Evolutionary conservation across 2,888 invertebrate genomes (phyloP).

Genomic region (Polydrusus pterygomalis): DNA sequence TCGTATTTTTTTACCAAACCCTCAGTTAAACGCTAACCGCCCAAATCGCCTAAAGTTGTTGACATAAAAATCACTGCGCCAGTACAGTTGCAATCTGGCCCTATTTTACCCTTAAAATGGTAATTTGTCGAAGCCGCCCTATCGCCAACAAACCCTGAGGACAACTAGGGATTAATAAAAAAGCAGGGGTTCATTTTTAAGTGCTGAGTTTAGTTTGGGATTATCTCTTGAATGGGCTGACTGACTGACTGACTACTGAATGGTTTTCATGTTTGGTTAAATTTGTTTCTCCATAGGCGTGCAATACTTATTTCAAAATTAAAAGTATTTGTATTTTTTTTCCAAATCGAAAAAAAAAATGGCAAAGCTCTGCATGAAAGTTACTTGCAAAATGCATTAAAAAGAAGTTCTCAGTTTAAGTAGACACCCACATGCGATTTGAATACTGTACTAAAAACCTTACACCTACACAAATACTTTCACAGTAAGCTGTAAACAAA

Average conservation of each 20-base stretch:
- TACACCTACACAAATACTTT: no score
- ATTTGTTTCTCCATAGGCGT: constrained; percentile 22
- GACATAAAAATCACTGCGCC: constrained; percentile 47
- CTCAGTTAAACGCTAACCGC: background rate
- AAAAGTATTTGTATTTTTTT: no score
- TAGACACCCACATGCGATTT: no score
- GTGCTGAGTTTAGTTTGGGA: constrained; percentile 63
- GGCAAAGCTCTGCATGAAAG: no score
- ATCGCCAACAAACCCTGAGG: constrained; percentile 21
- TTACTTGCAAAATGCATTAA: no score
- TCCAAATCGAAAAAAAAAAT: no score
- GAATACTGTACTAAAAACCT: no score
- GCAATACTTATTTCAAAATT: background rate
- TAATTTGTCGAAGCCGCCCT: constrained; percentile 39
- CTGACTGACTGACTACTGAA: constrained; percentile 34
- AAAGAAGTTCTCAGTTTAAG: no score
- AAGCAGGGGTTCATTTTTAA: constrained; percentile 56
- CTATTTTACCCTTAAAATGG: constrained; percentile 35
- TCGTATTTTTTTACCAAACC: background rate
- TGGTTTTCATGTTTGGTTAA: background rate
- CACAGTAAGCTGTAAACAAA: no score
- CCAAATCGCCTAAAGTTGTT: constrained; percentile 39
- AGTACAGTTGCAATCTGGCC: constrained; percentile 17
- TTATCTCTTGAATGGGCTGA: constrained; percentile 59
- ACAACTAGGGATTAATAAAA: constrained; percentile 47